Percentiles rank a stretch among this genome's conserved stretches.
These are phyloP conservation scores for Anarrhichthys ocellatus DNA, from an alignment of 2,113 vertebrate genomes.

Conservation along the genomic window DNA sequence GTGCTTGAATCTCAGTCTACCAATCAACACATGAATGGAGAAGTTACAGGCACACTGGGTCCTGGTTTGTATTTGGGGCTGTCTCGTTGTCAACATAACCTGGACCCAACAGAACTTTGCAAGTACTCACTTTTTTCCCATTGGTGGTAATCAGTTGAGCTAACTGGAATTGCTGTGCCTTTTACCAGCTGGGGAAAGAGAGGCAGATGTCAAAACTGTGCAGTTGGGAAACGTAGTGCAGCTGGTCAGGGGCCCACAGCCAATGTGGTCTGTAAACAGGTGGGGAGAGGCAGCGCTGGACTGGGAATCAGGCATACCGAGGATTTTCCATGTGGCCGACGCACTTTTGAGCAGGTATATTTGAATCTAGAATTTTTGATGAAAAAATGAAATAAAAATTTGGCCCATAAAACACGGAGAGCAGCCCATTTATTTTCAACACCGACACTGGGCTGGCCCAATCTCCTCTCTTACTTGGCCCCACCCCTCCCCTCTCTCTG, in stretches of 20 bases:
- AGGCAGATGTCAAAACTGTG: slow-evolving; percentile 20
- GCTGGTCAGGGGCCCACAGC: not conserved
- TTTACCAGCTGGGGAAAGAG: slow-evolving; percentile 4
- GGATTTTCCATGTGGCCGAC: not conserved
- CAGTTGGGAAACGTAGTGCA: not conserved
- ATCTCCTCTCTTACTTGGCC: not conserved
- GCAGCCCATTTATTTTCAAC: not conserved
- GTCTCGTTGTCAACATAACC: slow-evolving; percentile 17
- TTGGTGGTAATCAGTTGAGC: not conserved
- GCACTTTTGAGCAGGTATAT: not conserved
- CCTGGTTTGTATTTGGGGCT: not conserved
- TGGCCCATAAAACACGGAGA: not conserved
- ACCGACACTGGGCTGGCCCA: not conserved
- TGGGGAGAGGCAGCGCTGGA: not conserved
- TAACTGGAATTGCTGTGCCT: slow-evolving; percentile 9
- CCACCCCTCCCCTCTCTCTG: not conserved
- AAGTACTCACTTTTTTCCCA: slow-evolving; percentile 4
- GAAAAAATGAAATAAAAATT: not conserved
- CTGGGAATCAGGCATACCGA: not conserved
- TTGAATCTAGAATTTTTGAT: not conserved
- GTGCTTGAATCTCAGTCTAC: not conserved
- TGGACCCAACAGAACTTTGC: slow-evolving; percentile 6
- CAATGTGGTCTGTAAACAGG: slow-evolving; percentile 9
- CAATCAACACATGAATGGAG: slow-evolving; percentile 15
- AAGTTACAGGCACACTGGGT: slow-evolving; percentile 12